These are phyloP conservation scores for Podarcis muralis DNA, from an alignment of 2,113 vertebrate species.

Conservation along the genomic window DNA sequence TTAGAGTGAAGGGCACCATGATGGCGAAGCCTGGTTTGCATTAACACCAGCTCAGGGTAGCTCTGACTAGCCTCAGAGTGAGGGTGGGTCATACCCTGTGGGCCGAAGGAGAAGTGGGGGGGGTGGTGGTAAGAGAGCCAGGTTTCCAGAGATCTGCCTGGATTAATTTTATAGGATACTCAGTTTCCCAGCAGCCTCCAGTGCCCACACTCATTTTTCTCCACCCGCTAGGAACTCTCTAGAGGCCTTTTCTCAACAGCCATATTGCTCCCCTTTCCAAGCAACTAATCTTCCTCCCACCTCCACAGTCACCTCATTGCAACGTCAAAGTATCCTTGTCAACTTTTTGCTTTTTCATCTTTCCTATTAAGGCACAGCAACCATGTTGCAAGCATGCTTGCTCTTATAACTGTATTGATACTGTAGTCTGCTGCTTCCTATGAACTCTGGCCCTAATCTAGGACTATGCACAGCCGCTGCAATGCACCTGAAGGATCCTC, in stretches of 20 bases:
- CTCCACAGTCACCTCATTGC: too few relatives aligned
- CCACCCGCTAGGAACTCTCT: background rate
- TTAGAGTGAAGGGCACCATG: too few relatives aligned
- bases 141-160: background rate
- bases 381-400: too few relatives aligned
- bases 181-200: background rate
- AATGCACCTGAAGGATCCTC: too few relatives aligned
- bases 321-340: too few relatives aligned
- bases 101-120: accelerated
- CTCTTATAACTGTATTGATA: too few relatives aligned
- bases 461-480: too few relatives aligned
- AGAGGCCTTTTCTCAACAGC: background rate
- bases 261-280: background rate
- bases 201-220: background rate
- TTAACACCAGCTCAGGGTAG: background rate
- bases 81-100: background rate
- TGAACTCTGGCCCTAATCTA: too few relatives aligned
- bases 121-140: background rate
- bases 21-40: background rate
- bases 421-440: too few relatives aligned
- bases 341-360: too few relatives aligned
- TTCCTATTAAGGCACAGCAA: too few relatives aligned
- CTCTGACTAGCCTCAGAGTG: accelerated
- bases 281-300: too few relatives aligned
- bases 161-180: background rate